These are phyloP conservation scores for Leptinotarsa defecta DNA, from an alignment of 1,140 invertebrate genomes.

Conservation along the genomic window DNA sequence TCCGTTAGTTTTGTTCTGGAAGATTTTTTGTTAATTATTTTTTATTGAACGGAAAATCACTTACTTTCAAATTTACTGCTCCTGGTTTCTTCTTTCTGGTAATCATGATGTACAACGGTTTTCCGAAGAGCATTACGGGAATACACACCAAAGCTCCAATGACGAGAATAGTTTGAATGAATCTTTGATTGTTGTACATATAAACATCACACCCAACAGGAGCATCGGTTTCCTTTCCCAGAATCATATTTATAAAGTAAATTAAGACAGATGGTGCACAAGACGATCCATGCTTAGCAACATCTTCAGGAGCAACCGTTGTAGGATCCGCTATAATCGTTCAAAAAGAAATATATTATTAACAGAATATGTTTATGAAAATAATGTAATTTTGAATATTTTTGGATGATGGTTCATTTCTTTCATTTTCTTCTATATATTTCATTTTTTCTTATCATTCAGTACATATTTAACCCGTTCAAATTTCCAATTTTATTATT, in stretches of 20 bases:
- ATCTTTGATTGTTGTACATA: constrained; percentile 75
- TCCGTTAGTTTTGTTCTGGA: constrained; percentile 58
- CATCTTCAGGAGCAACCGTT: constrained; percentile 35
- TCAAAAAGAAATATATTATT: too few species aligned
- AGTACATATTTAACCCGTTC: too few species aligned
- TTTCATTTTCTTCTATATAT: too few species aligned
- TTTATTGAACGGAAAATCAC: not conserved
- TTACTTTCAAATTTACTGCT: not conserved
- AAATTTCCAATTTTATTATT: too few species aligned
- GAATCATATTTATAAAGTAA: constrained; percentile 92
- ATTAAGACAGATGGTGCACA: constrained; percentile 90
- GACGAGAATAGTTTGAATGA: constrained; percentile 75
- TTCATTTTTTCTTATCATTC: too few species aligned
- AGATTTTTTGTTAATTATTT: not conserved
- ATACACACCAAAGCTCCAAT: constrained; percentile 80
- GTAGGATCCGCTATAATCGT: too few species aligned
- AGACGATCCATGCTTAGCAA: constrained; percentile 59
- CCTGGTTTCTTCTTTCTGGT: constrained; percentile 39
- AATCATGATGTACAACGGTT: constrained; percentile 76
- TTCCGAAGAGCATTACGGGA: constrained; percentile 90
- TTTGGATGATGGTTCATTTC: too few species aligned
- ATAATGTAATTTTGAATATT: too few species aligned
- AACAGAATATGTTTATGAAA: too few species aligned
- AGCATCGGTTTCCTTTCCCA: constrained; percentile 65
- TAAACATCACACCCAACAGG: constrained; percentile 64